These are phyloP conservation scores for Sebastes itinus DNA, from an alignment of 2,797 vertebrate species.

Conservation along the genomic window DNA sequence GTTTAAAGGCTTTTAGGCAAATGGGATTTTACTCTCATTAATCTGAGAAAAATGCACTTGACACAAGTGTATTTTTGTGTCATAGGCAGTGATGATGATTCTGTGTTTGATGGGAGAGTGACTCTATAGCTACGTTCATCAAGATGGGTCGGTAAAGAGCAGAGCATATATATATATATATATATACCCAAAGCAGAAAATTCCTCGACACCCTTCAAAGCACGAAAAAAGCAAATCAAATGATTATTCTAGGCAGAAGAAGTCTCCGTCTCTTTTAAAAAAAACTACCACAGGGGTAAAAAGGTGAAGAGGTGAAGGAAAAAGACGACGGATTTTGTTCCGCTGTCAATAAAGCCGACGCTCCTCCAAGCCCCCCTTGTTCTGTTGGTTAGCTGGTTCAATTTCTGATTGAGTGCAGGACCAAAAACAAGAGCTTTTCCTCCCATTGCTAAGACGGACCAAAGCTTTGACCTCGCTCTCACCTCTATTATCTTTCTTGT, in stretches of 20 bases:
- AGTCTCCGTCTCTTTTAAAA: conserved; percentile 23
- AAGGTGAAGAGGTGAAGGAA: conserved; percentile 43
- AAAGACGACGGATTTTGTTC: conserved; percentile 48
- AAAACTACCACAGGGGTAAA: conserved; percentile 37
- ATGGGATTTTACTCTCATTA: neutral
- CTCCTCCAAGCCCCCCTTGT: conserved; percentile 40
- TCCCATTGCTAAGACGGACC: conserved; percentile 57
- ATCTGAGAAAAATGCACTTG: neutral
- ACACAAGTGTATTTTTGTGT: neutral
- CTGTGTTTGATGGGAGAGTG: neutral
- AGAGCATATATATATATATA: neutral
- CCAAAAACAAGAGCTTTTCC: conserved; percentile 74
- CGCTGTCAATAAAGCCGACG: conserved; percentile 67
- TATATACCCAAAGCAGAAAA: neutral
- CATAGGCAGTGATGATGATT: neutral
- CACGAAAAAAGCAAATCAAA: conserved; percentile 35
- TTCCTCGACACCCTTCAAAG: neutral
- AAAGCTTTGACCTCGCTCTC: conserved; percentile 72
- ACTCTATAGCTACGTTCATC: neutral
- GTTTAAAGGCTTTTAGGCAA: neutral
- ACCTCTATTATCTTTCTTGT: conserved; percentile 79
- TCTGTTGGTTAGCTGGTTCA: conserved; percentile 62
- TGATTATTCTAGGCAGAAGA: conserved; percentile 13
- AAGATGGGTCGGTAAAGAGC: neutral
- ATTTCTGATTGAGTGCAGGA: conserved; percentile 68